Base-by-base conservation (phyloP, 2,113 vertebrate species). In the Grus americana region DNA sequence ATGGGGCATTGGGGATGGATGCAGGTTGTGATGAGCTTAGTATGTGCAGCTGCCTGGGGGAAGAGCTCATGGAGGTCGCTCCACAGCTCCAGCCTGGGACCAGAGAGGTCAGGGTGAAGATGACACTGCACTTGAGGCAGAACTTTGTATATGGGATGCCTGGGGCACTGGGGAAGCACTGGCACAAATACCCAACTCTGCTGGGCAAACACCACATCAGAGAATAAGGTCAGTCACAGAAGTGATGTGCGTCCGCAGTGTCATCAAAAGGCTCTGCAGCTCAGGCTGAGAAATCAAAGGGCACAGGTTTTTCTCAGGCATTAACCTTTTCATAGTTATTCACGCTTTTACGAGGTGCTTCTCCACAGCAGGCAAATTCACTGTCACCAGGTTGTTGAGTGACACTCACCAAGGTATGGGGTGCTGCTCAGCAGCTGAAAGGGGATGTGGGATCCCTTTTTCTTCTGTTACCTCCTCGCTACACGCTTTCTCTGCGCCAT, bases 1-100 rank as follows among this genome's bases (percentile, higher is more conserved):
- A 4, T n/a, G 44, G 22, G 16, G 12, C 58, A 4, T 0, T 70
- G 46, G 21, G 38, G 13, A 18, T 75, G 30, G 14, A 7, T 10
- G 23, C 18, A n/a, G 24, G 21, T 36, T 44, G 57, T 38, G 62
- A 34, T 82, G 49, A 74, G 30, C 6, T 85, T 40, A 40, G 17
- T 68, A 27, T 1, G 0, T 22, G 32, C 47, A 75, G 67, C 54
- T 80, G 36, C 47, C 22, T 34, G 11, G 9, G 27, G 12, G 9
- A 63, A 15, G 19, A 80, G 42, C 32, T 61, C 44, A 20, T 5
- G 11, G 36, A 58, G 29, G 12, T 50, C 22, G 8, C 11, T 49
- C 27, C 15, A 16, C 40, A 52, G 47, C 32, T 92, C 67, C 36
- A 78, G 8, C 40, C 8, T 66, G 50, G 72, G 40, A 76, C 17